Conservation (phyloP, 2,797 vertebrate genomes). For the Centroberyx gerrardi region DNA sequence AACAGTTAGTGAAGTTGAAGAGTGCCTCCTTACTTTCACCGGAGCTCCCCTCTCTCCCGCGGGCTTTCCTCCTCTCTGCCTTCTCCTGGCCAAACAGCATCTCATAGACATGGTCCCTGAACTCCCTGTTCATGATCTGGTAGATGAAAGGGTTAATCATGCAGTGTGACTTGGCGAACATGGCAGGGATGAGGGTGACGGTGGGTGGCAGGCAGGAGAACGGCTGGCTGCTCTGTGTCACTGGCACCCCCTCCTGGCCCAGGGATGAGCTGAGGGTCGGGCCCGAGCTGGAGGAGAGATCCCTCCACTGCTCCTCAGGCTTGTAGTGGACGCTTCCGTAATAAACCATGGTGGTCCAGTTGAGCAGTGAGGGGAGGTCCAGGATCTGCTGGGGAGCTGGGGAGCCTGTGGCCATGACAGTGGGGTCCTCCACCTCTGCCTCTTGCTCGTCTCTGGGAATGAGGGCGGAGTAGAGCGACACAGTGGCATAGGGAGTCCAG, state of each 20-base stretch:
- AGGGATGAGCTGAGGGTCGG: constrained; percentile 13
- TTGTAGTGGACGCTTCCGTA: constrained; percentile 24
- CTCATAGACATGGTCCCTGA: constrained; percentile 58
- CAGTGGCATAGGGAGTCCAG: constrained; percentile 72
- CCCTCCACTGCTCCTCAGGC: constrained; percentile 22
- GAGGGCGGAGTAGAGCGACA: constrained; percentile 74
- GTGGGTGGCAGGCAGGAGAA: constrained; percentile 59
- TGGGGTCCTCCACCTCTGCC: background rate
- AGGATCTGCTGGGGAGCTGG: constrained; percentile 27
- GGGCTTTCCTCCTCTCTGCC: constrained; percentile 46
- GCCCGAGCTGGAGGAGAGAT: constrained; percentile 7
- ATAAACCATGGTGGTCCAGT: constrained; percentile 63
- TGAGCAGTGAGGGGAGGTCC: constrained; percentile 42
- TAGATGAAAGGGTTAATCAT: constrained; percentile 82
- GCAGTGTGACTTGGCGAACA: constrained; percentile 80
- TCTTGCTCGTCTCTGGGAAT: constrained; percentile 52
- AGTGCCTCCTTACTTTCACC: constrained; percentile 72
- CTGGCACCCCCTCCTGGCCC: constrained; percentile 14
- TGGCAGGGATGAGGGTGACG: constrained; percentile 68
- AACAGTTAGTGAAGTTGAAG: background rate
- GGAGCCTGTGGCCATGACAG: background rate
- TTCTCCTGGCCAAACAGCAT: constrained; percentile 58
- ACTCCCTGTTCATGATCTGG: constrained; percentile 79
- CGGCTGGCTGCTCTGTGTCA: background rate
- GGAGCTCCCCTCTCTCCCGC: constrained; percentile 33